phyloP scores from a whole-genome alignment of 2,888 invertebrate genomes.

The Andrena bicolor region DNA sequence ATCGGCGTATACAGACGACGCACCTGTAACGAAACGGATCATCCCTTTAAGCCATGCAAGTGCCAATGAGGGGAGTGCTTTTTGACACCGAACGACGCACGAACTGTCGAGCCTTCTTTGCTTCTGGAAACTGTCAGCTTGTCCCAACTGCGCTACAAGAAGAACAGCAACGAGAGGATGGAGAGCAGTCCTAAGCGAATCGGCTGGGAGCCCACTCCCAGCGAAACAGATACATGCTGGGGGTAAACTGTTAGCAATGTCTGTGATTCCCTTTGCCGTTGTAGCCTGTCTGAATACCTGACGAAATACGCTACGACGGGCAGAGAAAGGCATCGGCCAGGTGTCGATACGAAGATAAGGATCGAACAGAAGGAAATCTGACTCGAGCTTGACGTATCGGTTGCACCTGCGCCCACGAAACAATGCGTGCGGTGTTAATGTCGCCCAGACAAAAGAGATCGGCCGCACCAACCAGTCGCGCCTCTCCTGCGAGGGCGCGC shows the following conservation, averaged over 20 bases:
- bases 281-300: slow-evolving; percentile 24
- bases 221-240: neutral
- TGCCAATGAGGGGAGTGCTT: neutral
- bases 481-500: slow-evolving; percentile 2
- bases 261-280: slow-evolving; percentile 10
- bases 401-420: slow-evolving; percentile 21
- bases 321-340: neutral
- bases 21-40: neutral
- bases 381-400: slow-evolving; percentile 17
- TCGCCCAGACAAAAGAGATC: slow-evolving; percentile 14
- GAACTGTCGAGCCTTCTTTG: neutral
- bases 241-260: slow-evolving; percentile 22
- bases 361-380: slow-evolving; percentile 28
- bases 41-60: neutral
- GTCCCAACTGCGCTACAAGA: slow-evolving; percentile 7
- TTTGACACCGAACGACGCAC: neutral
- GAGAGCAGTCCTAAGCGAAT: neutral
- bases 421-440: slow-evolving; percentile 8
- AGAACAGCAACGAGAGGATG: neutral
- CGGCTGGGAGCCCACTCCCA: neutral
- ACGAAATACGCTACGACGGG: slow-evolving; percentile 21
- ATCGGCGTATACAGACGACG: neutral
- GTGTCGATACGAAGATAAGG: slow-evolving; percentile 12
- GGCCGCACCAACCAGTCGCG: neutral
- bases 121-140: slow-evolving; percentile 2